These are phyloP conservation scores for Metaphire vulgaris DNA, from an alignment of 1,140 invertebrate species.

Conservation along the genomic window DNA sequence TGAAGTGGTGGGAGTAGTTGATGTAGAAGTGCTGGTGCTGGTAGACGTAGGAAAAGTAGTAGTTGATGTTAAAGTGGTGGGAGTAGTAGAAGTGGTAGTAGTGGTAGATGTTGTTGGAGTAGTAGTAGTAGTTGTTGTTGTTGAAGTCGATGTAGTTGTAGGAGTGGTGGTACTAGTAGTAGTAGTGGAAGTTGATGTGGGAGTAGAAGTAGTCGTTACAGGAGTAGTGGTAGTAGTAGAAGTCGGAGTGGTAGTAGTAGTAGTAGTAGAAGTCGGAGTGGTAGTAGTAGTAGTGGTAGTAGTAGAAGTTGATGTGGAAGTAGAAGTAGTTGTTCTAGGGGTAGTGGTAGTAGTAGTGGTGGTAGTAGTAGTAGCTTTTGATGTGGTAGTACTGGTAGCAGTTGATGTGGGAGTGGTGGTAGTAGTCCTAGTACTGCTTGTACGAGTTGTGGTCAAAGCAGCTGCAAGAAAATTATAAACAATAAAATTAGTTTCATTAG, in stretches of 20 bases:
- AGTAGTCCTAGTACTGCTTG: neutral
- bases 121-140: too few species aligned
- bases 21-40: neutral
- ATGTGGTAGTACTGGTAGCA: neutral
- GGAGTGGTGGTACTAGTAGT: too few species aligned
- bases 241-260: neutral
- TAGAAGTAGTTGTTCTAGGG: neutral
- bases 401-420: neutral
- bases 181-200: too few species aligned
- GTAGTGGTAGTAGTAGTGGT: neutral
- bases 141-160: too few species aligned
- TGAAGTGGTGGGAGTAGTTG: neutral
- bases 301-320: neutral
- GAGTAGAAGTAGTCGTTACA: too few species aligned
- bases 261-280: too few species aligned
- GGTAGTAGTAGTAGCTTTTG: neutral
- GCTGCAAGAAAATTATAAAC: too few species aligned
- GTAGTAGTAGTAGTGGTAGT: too few species aligned
- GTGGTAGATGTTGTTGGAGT: too few species aligned
- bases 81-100: neutral
- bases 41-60: neutral
- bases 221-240: too few species aligned
- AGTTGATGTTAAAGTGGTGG: neutral
- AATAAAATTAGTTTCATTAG: too few species aligned
- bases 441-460: neutral